Evolutionary conservation across 2,888 invertebrate species (phyloP).

Genomic region (Temnothorax rugatulus): DNA sequence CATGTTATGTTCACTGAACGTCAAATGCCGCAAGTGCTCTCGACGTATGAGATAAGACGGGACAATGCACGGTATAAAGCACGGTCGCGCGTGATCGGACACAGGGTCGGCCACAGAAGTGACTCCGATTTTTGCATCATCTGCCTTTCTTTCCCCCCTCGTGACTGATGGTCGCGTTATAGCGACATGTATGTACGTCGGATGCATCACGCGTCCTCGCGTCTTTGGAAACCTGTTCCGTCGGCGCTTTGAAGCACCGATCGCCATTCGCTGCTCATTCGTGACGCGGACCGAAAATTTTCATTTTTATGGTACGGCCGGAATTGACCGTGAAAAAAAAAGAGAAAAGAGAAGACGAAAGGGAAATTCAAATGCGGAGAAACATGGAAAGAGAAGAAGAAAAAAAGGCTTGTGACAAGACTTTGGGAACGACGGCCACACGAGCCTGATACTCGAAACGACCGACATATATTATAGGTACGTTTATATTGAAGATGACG

Average conservation of each 20-base stretch:
- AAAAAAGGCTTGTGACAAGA: slow-evolving; percentile 23
- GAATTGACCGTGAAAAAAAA: slow-evolving; percentile 1
- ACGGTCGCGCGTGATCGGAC: not conserved
- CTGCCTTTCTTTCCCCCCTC: not conserved
- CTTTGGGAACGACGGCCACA: not conserved
- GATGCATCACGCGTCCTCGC: slow-evolving; percentile 6
- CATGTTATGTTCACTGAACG: not conserved
- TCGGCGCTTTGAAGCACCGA: slow-evolving; percentile 58
- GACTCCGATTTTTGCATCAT: slow-evolving; percentile 17
- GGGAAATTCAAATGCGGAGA: slow-evolving; percentile 28
- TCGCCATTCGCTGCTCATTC: slow-evolving; percentile 50
- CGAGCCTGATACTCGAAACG: not conserved
- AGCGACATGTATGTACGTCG: not conserved
- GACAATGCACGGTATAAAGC: slow-evolving; percentile 25
- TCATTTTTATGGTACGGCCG: slow-evolving; percentile 49
- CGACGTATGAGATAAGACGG: not conserved
- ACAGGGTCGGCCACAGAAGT: not conserved
- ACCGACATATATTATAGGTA: no score
- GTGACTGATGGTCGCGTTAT: slow-evolving; percentile 34
- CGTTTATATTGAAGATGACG: not conserved
- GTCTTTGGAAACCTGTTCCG: slow-evolving; percentile 68
- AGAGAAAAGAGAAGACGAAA: not conserved
- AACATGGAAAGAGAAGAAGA: not conserved
- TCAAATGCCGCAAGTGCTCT: not conserved
- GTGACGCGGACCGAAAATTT: slow-evolving; percentile 47